Evolutionary conservation across 2,888 invertebrate genomes (phyloP), one percentile per base, ranked within the genome.

Genomic region (Leucophora obtusa): DNA sequence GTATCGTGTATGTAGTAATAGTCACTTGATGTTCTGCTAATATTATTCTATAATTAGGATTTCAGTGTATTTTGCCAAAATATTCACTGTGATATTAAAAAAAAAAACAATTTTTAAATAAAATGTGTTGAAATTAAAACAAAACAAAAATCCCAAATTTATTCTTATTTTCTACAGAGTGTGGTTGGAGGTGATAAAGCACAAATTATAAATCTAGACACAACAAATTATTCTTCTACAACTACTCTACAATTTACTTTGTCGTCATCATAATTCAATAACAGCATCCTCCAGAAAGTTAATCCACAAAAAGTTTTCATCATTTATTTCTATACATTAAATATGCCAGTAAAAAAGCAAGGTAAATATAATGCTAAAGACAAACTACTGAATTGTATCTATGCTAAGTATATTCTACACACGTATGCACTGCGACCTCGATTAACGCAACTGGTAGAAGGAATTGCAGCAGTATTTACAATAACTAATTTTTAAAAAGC

Each of bases 341-440:
- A 81, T 94, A 94, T 89, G 84, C 84, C 85, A 83, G 85, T 85
- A 71, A 85, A 85, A 82, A 85, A 85, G 68, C 85, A 85, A 85
- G 85, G 84, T 85, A 84, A 83, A 79, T 84, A 82, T 60, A 74
- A 35, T 58, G 38, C 38, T 1, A 38, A 38, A 38, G 6, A 38
- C 4, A 28, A 28, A 28, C 28, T 28, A 28, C 7, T 28, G 28
- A 28, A 28, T 28, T 28, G 7, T 6, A 28, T 28, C 28, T 28
- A 28, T 28, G 6, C 28, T 28, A 28, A 28, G 28, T 28, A 28
- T 28, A 3, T 28, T 28, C 28, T 28, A 28, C 28, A 28, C 6
- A 28, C 6, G 1, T 28, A 28, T 7, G 6, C 28, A n/a, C n/a
- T n/a, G n/a, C n/a, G n/a, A n/a, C n/a, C n/a, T n/a, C n/a, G n/a